These are phyloP conservation scores for Perdita meconis DNA, from an alignment of 2,888 invertebrate genomes.

Conservation along the genomic window DNA sequence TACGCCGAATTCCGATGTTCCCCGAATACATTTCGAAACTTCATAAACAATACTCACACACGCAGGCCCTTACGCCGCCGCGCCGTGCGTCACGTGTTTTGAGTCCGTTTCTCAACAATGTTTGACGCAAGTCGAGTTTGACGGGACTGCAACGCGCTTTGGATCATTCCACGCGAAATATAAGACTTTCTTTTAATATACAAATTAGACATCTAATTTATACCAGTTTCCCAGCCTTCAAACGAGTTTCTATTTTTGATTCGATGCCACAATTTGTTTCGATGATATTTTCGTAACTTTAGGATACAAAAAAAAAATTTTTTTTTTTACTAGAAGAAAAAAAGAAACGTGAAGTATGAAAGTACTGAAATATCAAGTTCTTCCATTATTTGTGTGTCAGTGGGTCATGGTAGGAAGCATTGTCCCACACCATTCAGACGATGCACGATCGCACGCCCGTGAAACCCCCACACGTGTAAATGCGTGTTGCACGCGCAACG, in stretches of 20 bases:
- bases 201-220: no score
- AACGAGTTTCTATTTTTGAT: background rate
- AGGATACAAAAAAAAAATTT: background rate
- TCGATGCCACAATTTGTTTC: no score
- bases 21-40: constrained; percentile 47
- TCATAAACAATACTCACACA: constrained; percentile 41
- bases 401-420: constrained; percentile 78
- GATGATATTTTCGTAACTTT: no score
- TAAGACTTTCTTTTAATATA: no score
- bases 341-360: constrained; percentile 16
- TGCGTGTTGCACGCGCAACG: constrained; percentile 41
- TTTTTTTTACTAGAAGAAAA: background rate
- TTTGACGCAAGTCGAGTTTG: background rate
- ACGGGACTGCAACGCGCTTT: background rate
- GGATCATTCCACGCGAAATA: no score
- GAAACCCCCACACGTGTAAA: constrained; percentile 53
- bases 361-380: constrained; percentile 48
- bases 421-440: constrained; percentile 71
- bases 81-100: background rate
- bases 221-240: no score
- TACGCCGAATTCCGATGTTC: constrained; percentile 49
- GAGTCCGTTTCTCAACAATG: constrained; percentile 8
- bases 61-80: background rate
- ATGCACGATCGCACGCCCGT: constrained; percentile 55
- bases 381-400: constrained; percentile 76